Base-by-base conservation (phyloP, 1,140 invertebrate species). In the Charaxes varanes region DNA sequence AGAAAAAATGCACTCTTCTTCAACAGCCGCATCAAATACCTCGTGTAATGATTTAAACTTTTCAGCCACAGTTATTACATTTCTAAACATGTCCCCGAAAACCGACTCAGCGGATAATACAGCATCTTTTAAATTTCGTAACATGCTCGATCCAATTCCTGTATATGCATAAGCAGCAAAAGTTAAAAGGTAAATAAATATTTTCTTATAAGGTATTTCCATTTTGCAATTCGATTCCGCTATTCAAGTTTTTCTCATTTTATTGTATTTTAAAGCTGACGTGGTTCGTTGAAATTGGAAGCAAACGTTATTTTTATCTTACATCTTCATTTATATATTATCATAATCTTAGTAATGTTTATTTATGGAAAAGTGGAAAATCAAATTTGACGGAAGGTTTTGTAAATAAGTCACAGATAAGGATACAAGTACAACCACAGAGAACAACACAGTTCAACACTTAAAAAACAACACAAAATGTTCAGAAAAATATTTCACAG, bases 21-120 rank as follows among this genome's bases (percentile, higher is more conserved):
- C 93, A 6, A 94, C 90, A 6, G 93, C 92, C 2, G 92, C 91
- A 72, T 94, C 91, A 41, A 95, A 91, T 3, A 95, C 89, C 43
- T 94, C 92, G 59, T 94, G 91, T 21, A 94, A 86, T 3, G 88
- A 89, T 54, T 88, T 89, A 53, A 95, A 91, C 58, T 91, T 93
- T 42, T 88, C 88, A 8, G 88, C 90, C 3, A 94, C 86, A n/a
- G 90, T 91, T 31, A 92, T 89, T 4, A 91, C 85, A 76, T 93
- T 94, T 44, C 88, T 79, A 45, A 94, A 87, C 24, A 93, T 86
- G 62, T 92, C 91, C 2, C 90, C 90, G 60, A 94, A 93, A 6
- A 93, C 86, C 5, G 87, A 87, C 74, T 93, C 92, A 3, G 92
- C 91, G 2, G 91, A 85, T 47, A 93, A 73, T n/a, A 94, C 90